phyloP scores from a whole-genome alignment of 2,797 vertebrate genomes.

The Rhincodon typus region DNA sequence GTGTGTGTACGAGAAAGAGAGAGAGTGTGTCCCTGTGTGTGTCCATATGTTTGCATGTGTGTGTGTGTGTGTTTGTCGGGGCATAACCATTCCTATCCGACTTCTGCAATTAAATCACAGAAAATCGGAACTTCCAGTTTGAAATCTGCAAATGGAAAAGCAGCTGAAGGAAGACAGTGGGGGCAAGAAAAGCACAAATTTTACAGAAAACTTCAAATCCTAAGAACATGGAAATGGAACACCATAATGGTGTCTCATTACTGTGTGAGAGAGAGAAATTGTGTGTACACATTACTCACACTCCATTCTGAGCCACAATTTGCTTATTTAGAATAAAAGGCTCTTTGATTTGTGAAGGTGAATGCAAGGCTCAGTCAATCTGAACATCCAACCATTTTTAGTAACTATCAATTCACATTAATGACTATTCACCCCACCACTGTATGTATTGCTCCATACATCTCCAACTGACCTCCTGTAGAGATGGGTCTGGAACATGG shows the following conservation, averaged over 20 bases:
- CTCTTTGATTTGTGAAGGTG: conserved; percentile 2
- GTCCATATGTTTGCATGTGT: too few species aligned
- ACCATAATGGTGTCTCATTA: conserved; percentile 8
- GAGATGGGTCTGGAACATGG: neutral
- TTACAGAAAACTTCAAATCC: conserved; percentile 12
- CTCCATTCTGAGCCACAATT: conserved; percentile 17
- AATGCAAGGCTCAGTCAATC: neutral
- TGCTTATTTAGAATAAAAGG: conserved; percentile 19
- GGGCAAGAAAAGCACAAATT: neutral
- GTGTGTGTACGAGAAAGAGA: neutral
- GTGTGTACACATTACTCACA: neutral
- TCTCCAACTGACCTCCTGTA: conserved; percentile 1
- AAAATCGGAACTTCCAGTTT: neutral
- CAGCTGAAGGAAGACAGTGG: too few species aligned
- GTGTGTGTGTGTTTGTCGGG: neutral
- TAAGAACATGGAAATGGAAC: neutral
- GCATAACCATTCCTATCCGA: neutral
- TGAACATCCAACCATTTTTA: neutral
- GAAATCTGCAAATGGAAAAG: conserved; percentile 11
- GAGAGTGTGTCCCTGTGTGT: too few species aligned
- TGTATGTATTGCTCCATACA: neutral
- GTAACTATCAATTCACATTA: conserved; percentile 20
- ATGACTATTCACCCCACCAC: neutral
- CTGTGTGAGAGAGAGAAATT: neutral
- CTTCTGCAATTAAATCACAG: conserved; percentile 23